These are phyloP conservation scores for Sphenodon punctatus DNA, from an alignment of 2,797 vertebrate species.

Conservation along the genomic window DNA sequence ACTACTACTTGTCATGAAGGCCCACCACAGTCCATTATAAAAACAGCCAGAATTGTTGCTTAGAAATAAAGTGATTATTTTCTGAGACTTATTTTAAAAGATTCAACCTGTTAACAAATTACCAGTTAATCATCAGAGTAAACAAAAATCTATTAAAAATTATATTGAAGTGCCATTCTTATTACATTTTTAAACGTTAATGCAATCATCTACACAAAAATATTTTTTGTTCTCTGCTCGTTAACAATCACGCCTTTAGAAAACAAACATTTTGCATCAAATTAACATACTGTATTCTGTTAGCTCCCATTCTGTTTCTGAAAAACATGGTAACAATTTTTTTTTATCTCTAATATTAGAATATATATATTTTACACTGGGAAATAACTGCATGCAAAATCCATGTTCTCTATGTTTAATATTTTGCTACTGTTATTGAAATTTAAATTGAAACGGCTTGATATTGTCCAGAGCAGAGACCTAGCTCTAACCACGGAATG, in stretches of 20 bases:
- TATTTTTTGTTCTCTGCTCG: slow-evolving; percentile 46
- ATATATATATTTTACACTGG: neutral
- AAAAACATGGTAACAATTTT: neutral
- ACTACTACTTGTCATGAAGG: neutral
- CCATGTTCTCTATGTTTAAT: slow-evolving; percentile 39
- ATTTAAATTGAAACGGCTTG: slow-evolving; percentile 71
- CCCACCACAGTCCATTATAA: too few species aligned
- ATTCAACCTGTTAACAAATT: slow-evolving; percentile 47
- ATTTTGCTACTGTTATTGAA: slow-evolving; percentile 58
- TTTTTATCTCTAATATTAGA: slow-evolving; percentile 6
- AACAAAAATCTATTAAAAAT: slow-evolving; percentile 57
- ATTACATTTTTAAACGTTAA: slow-evolving; percentile 40
- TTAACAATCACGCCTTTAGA: slow-evolving; percentile 53
- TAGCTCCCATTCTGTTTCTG: slow-evolving; percentile 10
- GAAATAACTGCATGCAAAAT: slow-evolving; percentile 9
- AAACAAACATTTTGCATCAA: slow-evolving; percentile 54
- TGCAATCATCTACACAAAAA: slow-evolving; percentile 42
- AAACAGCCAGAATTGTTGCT: neutral
- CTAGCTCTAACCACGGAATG: slow-evolving; percentile 49
- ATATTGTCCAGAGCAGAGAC: slow-evolving; percentile 59
- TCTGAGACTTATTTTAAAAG: slow-evolving; percentile 42
- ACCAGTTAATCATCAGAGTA: slow-evolving; percentile 56
- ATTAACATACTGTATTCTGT: slow-evolving; percentile 29
- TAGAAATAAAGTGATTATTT: slow-evolving; percentile 40
- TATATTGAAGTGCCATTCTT: slow-evolving; percentile 37